phyloP scores from a whole-genome alignment of 53 echinoderm and acorn worm genomes.

The Henricia sp. region DNA sequence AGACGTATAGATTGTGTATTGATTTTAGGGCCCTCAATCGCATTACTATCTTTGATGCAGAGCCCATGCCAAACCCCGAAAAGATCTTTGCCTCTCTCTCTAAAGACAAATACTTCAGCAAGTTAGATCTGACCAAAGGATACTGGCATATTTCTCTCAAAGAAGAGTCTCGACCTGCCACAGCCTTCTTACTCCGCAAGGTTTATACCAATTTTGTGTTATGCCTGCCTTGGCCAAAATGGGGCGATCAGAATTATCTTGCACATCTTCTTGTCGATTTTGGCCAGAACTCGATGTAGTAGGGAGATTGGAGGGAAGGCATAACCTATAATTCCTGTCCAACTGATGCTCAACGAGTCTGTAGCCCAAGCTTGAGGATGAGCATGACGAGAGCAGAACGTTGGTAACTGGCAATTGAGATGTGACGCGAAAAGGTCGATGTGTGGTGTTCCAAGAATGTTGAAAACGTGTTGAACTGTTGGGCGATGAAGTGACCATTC shows the following conservation, averaged over 20 bases:
- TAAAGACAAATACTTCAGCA: slow-evolving; percentile 43
- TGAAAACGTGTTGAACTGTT: neutral
- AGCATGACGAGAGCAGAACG: slow-evolving; percentile 12
- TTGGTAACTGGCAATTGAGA: neutral
- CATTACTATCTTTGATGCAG: slow-evolving; percentile 30
- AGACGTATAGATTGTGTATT: neutral
- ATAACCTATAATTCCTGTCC: slow-evolving; percentile 3
- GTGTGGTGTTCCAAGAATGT: neutral
- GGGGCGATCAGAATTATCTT: slow-evolving; percentile 21
- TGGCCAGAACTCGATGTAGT: neutral
- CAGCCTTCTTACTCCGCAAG: slow-evolving; percentile 61
- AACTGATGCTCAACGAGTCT: slow-evolving; percentile 17
- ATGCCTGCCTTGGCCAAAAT: slow-evolving; percentile 59
- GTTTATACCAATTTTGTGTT: slow-evolving; percentile 51
- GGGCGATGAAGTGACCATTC: slow-evolving; percentile 18
- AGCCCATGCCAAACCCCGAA: slow-evolving; percentile 18
- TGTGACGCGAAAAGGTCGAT: slow-evolving; percentile 17
- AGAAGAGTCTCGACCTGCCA: neutral
- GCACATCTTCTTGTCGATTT: neutral
- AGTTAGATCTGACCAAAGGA: slow-evolving; percentile 46
- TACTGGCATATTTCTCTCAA: slow-evolving; percentile 54
- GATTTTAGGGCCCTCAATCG: slow-evolving; percentile 27
- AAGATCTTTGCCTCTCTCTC: slow-evolving; percentile 42
- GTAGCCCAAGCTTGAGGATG: slow-evolving; percentile 1
- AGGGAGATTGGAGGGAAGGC: slow-evolving; percentile 16